phyloP scores from a whole-genome alignment of 1,140 invertebrate species.

The Euwallacea fornicatus region DNA sequence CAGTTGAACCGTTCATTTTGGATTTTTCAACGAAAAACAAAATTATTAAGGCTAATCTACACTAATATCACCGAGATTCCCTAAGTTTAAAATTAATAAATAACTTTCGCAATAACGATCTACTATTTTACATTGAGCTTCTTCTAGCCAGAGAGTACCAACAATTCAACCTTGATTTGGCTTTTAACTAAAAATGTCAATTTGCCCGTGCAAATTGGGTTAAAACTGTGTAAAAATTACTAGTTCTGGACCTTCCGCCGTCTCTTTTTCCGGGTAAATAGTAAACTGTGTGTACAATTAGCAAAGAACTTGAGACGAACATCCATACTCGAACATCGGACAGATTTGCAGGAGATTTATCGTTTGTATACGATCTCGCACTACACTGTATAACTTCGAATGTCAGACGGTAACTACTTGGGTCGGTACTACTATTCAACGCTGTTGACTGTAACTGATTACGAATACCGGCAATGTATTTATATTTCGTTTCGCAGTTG shows the following conservation, averaged over 20 bases:
- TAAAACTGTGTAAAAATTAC: background rate
- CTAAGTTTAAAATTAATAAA: background rate
- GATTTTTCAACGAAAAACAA: too few species aligned
- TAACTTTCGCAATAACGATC: background rate
- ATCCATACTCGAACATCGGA: constrained; percentile 24
- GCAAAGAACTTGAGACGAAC: constrained; percentile 20
- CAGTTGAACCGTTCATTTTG: constrained; percentile 27
- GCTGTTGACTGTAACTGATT: too few species aligned
- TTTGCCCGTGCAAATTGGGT: background rate
- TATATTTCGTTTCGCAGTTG: too few species aligned
- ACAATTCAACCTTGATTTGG: background rate
- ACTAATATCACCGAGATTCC: constrained; percentile 18
- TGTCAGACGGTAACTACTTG: too few species aligned
- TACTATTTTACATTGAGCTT: background rate
- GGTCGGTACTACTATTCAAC: too few species aligned
- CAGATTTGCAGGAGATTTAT: background rate
- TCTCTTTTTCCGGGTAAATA: constrained; percentile 15
- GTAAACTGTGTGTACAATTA: constrained; percentile 11
- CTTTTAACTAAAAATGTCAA: too few species aligned
- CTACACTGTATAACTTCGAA: too few species aligned
- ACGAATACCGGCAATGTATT: too few species aligned
- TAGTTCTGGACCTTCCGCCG: constrained; percentile 16
- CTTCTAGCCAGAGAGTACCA: background rate
- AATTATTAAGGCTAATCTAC: background rate
- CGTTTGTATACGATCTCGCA: too few species aligned